Conservation (phyloP, 1,140 invertebrate species). For the Procambarus virginalis region DNA sequence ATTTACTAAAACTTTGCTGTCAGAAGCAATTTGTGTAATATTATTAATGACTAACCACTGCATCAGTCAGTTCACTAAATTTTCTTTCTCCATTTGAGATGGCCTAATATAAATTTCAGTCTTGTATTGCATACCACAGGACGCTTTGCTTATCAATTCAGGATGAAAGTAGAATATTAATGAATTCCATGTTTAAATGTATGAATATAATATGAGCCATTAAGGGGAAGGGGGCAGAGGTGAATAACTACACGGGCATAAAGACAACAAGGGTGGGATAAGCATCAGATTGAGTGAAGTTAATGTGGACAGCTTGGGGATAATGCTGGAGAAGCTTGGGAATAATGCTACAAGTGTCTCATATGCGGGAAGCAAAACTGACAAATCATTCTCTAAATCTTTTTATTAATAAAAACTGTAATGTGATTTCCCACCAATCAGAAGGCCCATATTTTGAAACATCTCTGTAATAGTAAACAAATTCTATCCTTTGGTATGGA, state of each 20-base stretch:
- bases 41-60: not conserved
- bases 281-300: not conserved
- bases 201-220: not conserved
- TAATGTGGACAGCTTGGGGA: not conserved
- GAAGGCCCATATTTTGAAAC: slow-evolving; percentile 33
- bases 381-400: not conserved
- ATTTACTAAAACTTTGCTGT: not conserved
- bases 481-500: not conserved
- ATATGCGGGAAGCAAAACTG: not conserved
- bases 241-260: not conserved
- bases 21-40: not conserved
- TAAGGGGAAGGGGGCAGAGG: not conserved
- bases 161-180: not conserved
- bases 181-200: not conserved
- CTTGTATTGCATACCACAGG: not conserved
- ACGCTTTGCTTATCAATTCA: not conserved
- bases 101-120: not conserved
- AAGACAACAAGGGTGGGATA: not conserved
- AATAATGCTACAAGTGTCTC: not conserved
- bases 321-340: not conserved
- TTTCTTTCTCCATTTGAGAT: not conserved
- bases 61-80: not conserved
- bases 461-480: not conserved
- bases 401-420: not conserved
- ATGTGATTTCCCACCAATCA: not conserved